phyloP scores from a whole-genome alignment of 2,888 invertebrate genomes.

The Catonia carolina region DNA sequence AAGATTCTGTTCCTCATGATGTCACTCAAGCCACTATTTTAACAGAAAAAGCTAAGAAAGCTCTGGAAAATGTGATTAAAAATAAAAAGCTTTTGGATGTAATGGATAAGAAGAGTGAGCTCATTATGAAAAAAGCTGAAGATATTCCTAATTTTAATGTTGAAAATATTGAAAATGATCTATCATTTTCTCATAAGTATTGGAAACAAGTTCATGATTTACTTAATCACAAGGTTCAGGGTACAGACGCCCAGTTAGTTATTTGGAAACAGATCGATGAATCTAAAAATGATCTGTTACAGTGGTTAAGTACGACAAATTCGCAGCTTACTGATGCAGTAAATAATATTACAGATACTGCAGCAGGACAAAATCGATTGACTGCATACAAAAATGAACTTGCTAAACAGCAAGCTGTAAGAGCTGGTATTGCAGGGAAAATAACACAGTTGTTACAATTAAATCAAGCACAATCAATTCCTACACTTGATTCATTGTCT shows the following conservation, averaged over 20 bases:
- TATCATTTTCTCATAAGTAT: slow-evolving; percentile 51
- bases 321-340: slow-evolving; percentile 67
- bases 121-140: slow-evolving; percentile 61
- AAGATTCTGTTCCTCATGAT: slow-evolving; percentile 58
- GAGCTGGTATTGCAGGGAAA: slow-evolving; percentile 71
- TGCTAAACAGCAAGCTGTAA: slow-evolving; percentile 66
- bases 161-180: slow-evolving; percentile 43
- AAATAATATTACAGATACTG: slow-evolving; percentile 64
- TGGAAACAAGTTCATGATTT: slow-evolving; percentile 44
- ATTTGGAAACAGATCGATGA: slow-evolving; percentile 91
- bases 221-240: slow-evolving; percentile 43
- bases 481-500: slow-evolving; percentile 59
- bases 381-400: slow-evolving; percentile 81
- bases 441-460: slow-evolving; percentile 69
- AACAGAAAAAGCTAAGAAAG: slow-evolving; percentile 67
- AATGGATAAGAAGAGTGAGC: slow-evolving; percentile 67
- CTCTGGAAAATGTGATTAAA: slow-evolving; percentile 65
- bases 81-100: slow-evolving; percentile 69
- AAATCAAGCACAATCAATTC: slow-evolving; percentile 62
- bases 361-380: slow-evolving; percentile 69
- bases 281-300: slow-evolving; percentile 70
- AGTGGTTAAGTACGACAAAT: slow-evolving; percentile 79
- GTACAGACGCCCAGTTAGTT: slow-evolving; percentile 77
- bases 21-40: slow-evolving; percentile 62
- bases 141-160: slow-evolving; percentile 59